A percentile compares a stretch with the other conserved stretches of the same genome.
Conservation (phyloP, 2,888 invertebrate genomes). For the Agrotis ipsilon region DNA sequence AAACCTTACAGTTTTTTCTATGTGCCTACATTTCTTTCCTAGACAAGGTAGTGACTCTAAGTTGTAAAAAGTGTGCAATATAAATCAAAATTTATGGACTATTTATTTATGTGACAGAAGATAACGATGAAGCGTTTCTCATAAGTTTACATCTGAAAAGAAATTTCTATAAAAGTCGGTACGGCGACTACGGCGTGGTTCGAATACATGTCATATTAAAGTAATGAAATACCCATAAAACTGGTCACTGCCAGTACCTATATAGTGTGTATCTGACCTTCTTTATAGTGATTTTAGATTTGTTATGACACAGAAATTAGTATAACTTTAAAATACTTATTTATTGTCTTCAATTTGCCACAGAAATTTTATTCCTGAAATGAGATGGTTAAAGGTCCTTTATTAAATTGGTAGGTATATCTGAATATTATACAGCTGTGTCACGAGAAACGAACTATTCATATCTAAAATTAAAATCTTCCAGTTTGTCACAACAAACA, state of each 20-base stretch:
- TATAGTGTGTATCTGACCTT: too few species aligned
- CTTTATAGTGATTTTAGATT: background rate
- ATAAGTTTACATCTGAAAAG: background rate
- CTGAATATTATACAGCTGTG: slow-evolving; percentile 16
- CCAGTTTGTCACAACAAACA: background rate
- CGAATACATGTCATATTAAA: background rate
- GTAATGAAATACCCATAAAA: background rate
- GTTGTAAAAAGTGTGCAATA: too few species aligned
- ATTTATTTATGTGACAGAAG: background rate
- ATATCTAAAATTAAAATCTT: slow-evolving; percentile 66
- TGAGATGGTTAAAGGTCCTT: background rate
- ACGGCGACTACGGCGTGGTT: background rate
- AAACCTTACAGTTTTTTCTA: slow-evolving; percentile 3
- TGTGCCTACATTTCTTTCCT: background rate
- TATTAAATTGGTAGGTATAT: background rate
- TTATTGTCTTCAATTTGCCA: background rate
- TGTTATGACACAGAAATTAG: background rate
- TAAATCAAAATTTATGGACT: too few species aligned
- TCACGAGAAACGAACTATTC: slow-evolving; percentile 34
- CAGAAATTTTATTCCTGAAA: background rate
- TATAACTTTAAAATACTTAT: background rate
- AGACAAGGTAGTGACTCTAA: background rate
- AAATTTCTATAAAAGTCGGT: background rate
- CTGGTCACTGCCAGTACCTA: too few species aligned
- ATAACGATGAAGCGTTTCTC: background rate